Conservation (phyloP, 2,113 vertebrate genomes). For the Clarias batrachus region DNA sequence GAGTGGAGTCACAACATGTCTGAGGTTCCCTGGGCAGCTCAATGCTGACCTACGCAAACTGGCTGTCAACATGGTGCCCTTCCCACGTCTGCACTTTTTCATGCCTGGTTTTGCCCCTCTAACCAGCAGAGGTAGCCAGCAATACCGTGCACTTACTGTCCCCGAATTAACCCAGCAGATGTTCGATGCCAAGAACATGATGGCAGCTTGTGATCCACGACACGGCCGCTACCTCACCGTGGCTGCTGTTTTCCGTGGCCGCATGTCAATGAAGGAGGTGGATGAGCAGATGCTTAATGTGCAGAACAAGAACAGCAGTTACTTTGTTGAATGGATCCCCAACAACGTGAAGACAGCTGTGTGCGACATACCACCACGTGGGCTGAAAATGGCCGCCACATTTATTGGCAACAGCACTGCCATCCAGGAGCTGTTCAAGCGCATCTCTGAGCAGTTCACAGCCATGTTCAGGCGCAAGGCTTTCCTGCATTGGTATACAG, state of each 20-base stretch:
- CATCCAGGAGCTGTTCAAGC: conserved; percentile 83
- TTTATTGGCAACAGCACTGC: conserved; percentile 81
- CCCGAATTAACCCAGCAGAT: conserved; percentile 82
- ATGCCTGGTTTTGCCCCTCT: conserved; percentile 80
- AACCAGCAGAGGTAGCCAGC: conserved; percentile 80
- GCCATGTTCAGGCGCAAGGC: conserved; percentile 85
- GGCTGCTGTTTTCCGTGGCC: conserved; percentile 76
- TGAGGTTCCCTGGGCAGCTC: conserved; percentile 57
- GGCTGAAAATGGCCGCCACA: conserved; percentile 82
- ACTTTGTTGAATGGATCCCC: conserved; percentile 82
- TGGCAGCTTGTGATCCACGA: conserved; percentile 79
- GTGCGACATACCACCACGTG: conserved; percentile 77
- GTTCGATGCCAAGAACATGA: conserved; percentile 84
- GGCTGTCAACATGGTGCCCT: conserved; percentile 58
- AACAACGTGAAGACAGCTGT: conserved; percentile 80
- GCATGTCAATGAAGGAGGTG: conserved; percentile 84
- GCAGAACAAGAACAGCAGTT: conserved; percentile 83
- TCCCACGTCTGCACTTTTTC: conserved; percentile 81
- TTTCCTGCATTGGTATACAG: conserved; percentile 77
- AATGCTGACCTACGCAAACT: conserved; percentile 58
- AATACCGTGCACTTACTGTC: conserved; percentile 77
- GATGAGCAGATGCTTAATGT: conserved; percentile 82
- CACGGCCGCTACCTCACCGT: conserved; percentile 80
- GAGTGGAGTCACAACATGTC: conserved; percentile 56
- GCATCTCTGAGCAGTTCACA: conserved; percentile 83